phyloP scores from a whole-genome alignment of 1,140 invertebrate species.

The Cylas formicarius region DNA sequence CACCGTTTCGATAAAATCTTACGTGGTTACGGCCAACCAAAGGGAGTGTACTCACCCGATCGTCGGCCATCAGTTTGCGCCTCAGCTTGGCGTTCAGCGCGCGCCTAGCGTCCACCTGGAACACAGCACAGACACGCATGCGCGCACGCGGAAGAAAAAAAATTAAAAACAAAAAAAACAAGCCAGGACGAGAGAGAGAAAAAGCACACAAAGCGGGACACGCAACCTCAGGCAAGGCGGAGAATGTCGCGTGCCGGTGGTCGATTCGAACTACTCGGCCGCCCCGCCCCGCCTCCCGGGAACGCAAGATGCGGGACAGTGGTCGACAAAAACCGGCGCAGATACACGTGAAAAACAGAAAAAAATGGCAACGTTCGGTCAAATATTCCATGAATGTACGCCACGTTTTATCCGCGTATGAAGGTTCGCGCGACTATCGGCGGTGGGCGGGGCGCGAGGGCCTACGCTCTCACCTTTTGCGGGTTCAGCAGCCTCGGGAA shows the following conservation, averaged over 20 bases:
- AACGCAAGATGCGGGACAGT: no score
- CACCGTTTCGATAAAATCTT: no score
- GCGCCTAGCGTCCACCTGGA: slow-evolving; percentile 21
- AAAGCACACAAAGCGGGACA: slow-evolving; percentile 9
- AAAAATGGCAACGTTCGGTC: background rate
- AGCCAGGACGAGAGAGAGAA: background rate
- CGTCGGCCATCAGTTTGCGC: slow-evolving; percentile 8
- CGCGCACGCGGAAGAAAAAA: slow-evolving; percentile 15
- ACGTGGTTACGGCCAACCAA: no score
- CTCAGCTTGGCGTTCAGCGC: slow-evolving; percentile 18
- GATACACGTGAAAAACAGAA: background rate
- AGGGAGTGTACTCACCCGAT: slow-evolving; percentile 14
- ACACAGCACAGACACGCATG: slow-evolving; percentile 19
- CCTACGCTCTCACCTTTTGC: slow-evolving; percentile 57
- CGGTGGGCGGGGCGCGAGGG: no score
- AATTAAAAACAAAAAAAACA: slow-evolving; percentile 4
- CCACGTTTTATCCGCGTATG: background rate
- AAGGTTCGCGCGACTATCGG: no score
- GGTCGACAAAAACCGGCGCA: background rate
- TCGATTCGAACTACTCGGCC: no score
- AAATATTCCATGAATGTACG: slow-evolving; percentile 25
- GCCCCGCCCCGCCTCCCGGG: no score
- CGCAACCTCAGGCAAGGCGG: no score
- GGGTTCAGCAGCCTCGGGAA: slow-evolving; percentile 72
- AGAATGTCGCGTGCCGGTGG: no score